These are phyloP conservation scores for Pseudorectes ferrugineus DNA, from an alignment of 2,113 vertebrate genomes.

Conservation along the genomic window DNA sequence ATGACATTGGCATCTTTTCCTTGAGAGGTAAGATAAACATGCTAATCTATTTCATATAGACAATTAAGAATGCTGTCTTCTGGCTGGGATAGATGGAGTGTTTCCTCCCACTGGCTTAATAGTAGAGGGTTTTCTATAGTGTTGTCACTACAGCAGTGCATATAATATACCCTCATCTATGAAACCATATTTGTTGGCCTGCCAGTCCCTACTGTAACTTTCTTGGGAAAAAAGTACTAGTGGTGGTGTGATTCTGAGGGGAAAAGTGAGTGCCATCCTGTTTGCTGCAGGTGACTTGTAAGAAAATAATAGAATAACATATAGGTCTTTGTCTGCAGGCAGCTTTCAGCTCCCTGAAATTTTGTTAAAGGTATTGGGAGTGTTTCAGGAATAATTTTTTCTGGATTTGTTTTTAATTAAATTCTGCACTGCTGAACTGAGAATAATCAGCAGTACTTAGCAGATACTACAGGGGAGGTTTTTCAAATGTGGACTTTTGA, in stretches of 20 bases:
- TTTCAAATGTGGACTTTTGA: neutral
- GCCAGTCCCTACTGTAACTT: neutral
- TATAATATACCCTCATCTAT: accelerated
- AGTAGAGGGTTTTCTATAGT: neutral
- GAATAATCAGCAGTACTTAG: neutral
- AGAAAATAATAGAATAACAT: neutral
- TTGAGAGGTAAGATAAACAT: neutral
- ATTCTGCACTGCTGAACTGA: neutral
- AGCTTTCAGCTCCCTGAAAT: neutral
- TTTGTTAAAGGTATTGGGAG: neutral
- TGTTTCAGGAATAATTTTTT: neutral
- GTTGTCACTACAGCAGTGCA: neutral
- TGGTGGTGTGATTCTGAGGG: neutral
- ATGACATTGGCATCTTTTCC: neutral
- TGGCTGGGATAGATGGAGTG: neutral
- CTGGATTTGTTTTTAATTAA: neutral
- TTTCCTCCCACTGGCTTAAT: neutral
- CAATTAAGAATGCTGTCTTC: neutral
- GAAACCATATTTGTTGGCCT: neutral
- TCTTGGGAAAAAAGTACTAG: neutral
- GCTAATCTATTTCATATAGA: neutral
- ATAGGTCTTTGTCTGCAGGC: neutral
- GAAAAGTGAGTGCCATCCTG: neutral
- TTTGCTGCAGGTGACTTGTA: neutral
- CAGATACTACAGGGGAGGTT: neutral